Evolutionary conservation across 2,113 vertebrate genomes (phyloP).

Genomic region (Lophochroa leadbeateri): DNA sequence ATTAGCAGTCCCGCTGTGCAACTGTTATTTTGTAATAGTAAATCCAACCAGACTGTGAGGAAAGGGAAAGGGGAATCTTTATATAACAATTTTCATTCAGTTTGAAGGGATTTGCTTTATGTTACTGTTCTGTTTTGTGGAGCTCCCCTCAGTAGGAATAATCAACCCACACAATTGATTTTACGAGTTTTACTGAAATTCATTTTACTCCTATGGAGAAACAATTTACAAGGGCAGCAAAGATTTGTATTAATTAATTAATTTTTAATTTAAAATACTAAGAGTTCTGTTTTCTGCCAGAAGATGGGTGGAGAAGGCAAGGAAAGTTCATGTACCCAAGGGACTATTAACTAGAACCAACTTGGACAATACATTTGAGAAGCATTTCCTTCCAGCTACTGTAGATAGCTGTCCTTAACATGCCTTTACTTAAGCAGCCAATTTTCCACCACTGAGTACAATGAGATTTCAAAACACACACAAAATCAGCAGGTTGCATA

Average conservation of each 20-base stretch:
- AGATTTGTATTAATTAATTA: neutral
- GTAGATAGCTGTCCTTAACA: constrained; percentile 49
- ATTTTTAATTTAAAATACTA: neutral
- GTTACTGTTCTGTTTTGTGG: neutral
- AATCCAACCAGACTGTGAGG: neutral
- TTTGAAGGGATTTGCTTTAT: neutral
- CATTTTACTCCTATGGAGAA: neutral
- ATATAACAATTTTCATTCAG: neutral
- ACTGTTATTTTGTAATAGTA: neutral
- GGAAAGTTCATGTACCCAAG: constrained; percentile 51
- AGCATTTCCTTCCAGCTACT: constrained; percentile 70
- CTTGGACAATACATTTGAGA: constrained; percentile 55
- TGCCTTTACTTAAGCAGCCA: constrained; percentile 53
- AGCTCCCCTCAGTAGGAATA: neutral
- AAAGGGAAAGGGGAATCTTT: neutral
- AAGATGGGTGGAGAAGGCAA: constrained; percentile 59
- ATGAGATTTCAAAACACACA: constrained; percentile 56
- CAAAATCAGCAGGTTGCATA: no score
- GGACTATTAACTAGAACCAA: constrained; percentile 30
- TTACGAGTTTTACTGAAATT: neutral
- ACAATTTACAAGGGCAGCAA: neutral
- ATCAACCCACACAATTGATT: neutral
- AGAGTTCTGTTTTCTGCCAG: constrained; percentile 9
- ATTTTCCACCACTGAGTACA: constrained; percentile 58
- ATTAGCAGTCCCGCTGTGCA: neutral